Base-by-base conservation (phyloP, 2,888 invertebrate species). In the Thera britannica region DNA sequence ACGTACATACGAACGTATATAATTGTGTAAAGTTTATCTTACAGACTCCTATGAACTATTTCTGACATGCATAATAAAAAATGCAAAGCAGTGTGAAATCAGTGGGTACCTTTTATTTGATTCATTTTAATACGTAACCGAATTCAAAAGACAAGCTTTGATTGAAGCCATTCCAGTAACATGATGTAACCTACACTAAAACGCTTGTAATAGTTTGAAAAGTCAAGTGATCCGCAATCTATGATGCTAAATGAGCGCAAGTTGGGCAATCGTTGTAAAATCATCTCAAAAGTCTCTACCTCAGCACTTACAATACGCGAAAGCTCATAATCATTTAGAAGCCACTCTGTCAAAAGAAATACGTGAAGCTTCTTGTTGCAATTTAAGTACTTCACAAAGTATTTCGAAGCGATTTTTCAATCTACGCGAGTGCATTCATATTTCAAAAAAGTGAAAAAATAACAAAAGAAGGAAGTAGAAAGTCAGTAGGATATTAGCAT, bases 371-470 rank as follows among this genome's bases (percentile, higher is more conserved):
- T 88, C 90, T 88, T 81, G 85, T 85, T 88, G 92, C 91, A 85
- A 79, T 87, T 83, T 76, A 76, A 79, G 79, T 81, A 82, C 74
- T 85, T 83, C 79, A 81, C 82, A 86, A 85, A 86, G 82, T 82
- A 78, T 85, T 84, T 90, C 85, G 87, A 93, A 92, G 93, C 93
- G 86, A 81, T 88, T 85, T 86, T 82, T 85, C 79, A 79, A 85
- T 86, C 93, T 93, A 93, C 88, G 91, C 92, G 90, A 87, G 93
- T 92, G 93, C 93, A 92, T 87, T 88, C 85, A 90, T 86, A 89
- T 90, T 85, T 83, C 81, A 90, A 90, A 90, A 74, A 90, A 90
- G 90, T 88, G 87, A 89, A 89, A 84, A 90, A 90, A 87, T 85
- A 89, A 82, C 77, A 66, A 70, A 70, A 84, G 87, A 88, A 87